phyloP scores from a whole-genome alignment of 1,140 invertebrate species.

The Wiebesia pumilae region DNA sequence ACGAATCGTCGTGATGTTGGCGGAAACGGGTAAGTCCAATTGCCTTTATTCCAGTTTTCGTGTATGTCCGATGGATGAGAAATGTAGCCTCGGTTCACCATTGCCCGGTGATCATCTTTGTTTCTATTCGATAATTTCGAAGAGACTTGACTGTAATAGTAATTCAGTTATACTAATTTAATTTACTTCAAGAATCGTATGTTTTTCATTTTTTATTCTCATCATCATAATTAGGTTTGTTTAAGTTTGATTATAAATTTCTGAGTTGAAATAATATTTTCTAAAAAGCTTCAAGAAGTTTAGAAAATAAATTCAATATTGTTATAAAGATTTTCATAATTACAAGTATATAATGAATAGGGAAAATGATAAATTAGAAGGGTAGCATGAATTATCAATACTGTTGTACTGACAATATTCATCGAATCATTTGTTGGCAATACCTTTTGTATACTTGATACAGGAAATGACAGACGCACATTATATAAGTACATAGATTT shows the following conservation, averaged over 20 bases:
- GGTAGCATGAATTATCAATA: no score
- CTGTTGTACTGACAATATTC: neutral
- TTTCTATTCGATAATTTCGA: constrained; percentile 65
- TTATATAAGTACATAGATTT: no score
- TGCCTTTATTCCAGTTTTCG: constrained; percentile 63
- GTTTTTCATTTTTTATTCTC: no score
- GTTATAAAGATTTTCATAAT: neutral
- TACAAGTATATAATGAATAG: no score
- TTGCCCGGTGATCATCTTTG: constrained; percentile 64
- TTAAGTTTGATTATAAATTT: no score
- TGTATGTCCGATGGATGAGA: constrained; percentile 65
- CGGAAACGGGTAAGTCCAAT: constrained; percentile 72
- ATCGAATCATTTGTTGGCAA: neutral
- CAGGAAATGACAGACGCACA: no score
- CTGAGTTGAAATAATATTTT: no score
- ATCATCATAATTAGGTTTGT: no score
- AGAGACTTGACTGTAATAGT: constrained; percentile 66
- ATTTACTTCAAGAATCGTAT: neutral
- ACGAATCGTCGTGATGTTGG: constrained; percentile 63
- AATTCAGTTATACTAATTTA: neutral
- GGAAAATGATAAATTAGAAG: no score
- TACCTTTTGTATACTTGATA: neutral
- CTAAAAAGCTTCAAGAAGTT: neutral
- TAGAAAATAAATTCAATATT: no score
- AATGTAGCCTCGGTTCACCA: constrained; percentile 68